A percentile compares a stretch with the other conserved stretches of the same genome.
These are phyloP conservation scores for Lithobates pipiens DNA, from an alignment of 2,797 vertebrate genomes.

Conservation along the genomic window DNA sequence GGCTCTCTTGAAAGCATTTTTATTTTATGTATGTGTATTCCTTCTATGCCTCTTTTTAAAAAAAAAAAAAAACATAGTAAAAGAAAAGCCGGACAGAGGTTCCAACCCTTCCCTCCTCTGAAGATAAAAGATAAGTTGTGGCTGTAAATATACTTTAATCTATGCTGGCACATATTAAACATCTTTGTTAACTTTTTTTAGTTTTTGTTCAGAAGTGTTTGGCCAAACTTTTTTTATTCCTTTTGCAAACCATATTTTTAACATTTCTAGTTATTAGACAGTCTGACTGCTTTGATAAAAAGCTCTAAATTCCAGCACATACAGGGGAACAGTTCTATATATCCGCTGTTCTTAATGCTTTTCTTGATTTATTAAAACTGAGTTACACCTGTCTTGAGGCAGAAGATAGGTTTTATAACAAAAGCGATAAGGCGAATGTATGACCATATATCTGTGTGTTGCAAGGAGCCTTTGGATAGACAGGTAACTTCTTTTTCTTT, in stretches of 20 bases:
- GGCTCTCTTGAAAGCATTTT: too few relatives aligned
- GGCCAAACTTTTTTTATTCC: constrained; percentile 65
- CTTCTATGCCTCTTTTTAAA: too few relatives aligned
- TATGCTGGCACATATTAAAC: neutral
- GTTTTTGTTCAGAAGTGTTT: neutral
- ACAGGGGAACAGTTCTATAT: constrained; percentile 66
- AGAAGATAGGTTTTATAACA: constrained; percentile 65
- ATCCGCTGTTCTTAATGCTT: constrained; percentile 64
- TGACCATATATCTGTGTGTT: constrained; percentile 59
- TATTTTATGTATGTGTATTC: too few relatives aligned
- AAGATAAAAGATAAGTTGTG: too few relatives aligned
- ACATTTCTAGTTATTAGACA: constrained; percentile 69
- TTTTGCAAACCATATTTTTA: constrained; percentile 67
- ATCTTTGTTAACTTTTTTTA: neutral
- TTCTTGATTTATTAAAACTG: constrained; percentile 65
- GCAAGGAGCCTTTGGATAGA: constrained; percentile 47
- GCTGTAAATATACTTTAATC: too few relatives aligned
- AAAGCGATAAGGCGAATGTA: constrained; percentile 60
- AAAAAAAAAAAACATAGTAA: too few relatives aligned
- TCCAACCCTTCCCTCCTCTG: too few relatives aligned
- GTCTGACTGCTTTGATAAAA: constrained; percentile 62
- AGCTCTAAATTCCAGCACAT: constrained; percentile 62
- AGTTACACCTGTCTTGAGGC: constrained; percentile 64
- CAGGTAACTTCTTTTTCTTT: constrained; percentile 42
- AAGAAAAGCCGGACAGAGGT: too few relatives aligned